Conservation (phyloP, 1,140 invertebrate species). For the Drosophila kanapiae region DNA sequence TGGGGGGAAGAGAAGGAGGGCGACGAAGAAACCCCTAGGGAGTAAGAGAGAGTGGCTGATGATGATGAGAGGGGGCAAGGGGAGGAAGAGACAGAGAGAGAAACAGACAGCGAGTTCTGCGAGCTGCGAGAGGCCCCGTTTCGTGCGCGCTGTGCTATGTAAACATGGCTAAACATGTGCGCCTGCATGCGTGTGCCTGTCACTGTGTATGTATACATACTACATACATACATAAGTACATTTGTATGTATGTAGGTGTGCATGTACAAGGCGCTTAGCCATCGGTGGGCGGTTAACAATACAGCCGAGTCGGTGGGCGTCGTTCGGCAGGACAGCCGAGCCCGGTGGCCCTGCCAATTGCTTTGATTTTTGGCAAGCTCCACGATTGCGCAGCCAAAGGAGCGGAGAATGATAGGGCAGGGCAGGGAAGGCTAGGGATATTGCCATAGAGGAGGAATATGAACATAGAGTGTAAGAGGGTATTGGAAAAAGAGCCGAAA, state of each 20-base stretch:
- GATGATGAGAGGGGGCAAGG: no score
- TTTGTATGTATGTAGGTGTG: conserved; percentile 5
- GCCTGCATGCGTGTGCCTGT: conserved; percentile 35
- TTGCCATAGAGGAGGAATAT: background rate
- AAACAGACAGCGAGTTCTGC: conserved; percentile 27
- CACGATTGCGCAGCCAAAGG: conserved; percentile 28
- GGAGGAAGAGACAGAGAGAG: background rate
- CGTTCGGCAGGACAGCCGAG: background rate
- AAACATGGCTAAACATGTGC: conserved; percentile 67
- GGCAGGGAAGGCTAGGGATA: conserved; percentile 3
- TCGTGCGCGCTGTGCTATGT: conserved; percentile 75
- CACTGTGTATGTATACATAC: conserved; percentile 15
- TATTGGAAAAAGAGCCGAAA: background rate
- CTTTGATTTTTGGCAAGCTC: conserved; percentile 48
- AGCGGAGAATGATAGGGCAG: background rate
- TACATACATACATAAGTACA: conserved; percentile 10
- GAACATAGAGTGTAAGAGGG: background rate
- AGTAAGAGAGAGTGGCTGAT: no score
- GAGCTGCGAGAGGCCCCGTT: conserved; percentile 69
- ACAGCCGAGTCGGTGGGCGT: conserved; percentile 7
- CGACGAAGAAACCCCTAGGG: conserved; percentile 23
- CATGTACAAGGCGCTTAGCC: conserved; percentile 24
- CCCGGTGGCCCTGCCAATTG: conserved; percentile 24
- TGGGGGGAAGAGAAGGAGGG: conserved; percentile 2
- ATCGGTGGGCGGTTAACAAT: conserved; percentile 22